phyloP scores from a whole-genome alignment of 1,140 invertebrate genomes.

The Phthorimaea operculella region DNA sequence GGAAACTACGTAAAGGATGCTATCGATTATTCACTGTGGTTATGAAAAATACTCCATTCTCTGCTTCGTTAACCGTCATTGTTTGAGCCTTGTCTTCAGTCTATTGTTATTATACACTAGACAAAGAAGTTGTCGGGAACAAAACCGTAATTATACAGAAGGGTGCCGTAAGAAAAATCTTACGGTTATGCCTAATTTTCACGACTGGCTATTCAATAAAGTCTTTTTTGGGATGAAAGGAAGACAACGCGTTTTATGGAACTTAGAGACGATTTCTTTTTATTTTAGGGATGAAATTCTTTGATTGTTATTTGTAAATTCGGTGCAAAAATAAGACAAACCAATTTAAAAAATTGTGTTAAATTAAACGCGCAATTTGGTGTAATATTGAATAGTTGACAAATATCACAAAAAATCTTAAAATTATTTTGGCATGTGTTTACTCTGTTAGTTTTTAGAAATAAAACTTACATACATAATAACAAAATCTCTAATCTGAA shows the following conservation, averaged over 20 bases:
- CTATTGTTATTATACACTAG: not conserved
- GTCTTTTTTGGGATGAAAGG: not conserved
- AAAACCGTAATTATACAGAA: constrained; percentile 6
- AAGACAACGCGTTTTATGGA: not conserved
- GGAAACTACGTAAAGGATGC: not conserved
- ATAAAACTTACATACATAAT: no score
- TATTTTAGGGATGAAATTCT: no score
- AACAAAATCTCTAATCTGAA: no score
- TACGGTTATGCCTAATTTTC: constrained; percentile 8
- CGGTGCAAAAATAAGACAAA: no score
- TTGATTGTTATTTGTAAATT: no score
- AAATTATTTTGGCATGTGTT: no score
- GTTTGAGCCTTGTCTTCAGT: not conserved
- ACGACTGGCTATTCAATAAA: not conserved
- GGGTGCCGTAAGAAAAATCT: constrained; percentile 7
- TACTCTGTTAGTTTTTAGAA: no score
- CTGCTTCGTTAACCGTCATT: constrained; percentile 2
- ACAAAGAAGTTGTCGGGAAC: constrained; percentile 1
- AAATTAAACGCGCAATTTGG: no score
- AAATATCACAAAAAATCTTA: no score
- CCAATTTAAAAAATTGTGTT: no score
- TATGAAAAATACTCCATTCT: constrained; percentile 3
- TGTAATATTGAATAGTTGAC: no score
- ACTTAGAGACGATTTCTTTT: no score
- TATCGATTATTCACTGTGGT: not conserved